Conservation (phyloP, 2,113 vertebrate species). For the Callopanchax toddi region DNA sequence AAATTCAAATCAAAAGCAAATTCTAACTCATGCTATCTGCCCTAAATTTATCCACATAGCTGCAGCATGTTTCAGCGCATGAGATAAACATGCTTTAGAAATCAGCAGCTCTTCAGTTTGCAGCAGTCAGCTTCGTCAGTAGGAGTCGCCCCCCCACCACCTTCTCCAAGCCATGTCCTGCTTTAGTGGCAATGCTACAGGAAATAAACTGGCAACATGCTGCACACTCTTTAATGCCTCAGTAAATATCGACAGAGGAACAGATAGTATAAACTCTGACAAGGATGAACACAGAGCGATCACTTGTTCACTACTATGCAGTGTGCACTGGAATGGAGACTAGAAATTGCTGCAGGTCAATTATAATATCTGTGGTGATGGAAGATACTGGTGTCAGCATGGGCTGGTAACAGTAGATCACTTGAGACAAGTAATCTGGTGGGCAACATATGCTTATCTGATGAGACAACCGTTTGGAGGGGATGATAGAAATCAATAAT, state of each 20-base stretch:
- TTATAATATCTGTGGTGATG: conserved; percentile 60
- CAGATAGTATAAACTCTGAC: conserved; percentile 73
- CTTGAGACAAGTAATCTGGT: conserved; percentile 53
- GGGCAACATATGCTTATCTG: conserved; percentile 53
- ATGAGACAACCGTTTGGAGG: conserved; percentile 50
- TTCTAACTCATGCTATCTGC: conserved; percentile 10
- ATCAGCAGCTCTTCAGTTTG: conserved; percentile 35
- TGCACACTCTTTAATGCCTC: conserved; percentile 66
- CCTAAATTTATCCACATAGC: conserved; percentile 13
- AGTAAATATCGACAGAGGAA: conserved; percentile 73
- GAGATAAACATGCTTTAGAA: conserved; percentile 19
- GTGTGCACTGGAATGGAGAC: conserved; percentile 49
- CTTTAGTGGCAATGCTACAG: conserved; percentile 57
- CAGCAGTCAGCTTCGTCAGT: conserved; percentile 39
- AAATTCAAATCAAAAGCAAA: conserved; percentile 10
- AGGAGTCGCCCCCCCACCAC: conserved; percentile 12
- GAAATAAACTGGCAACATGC: conserved; percentile 61
- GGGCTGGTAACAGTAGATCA: conserved; percentile 61
- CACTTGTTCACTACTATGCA: conserved; percentile 44
- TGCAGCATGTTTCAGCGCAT: neutral
- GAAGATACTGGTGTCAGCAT: conserved; percentile 62
- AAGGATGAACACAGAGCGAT: conserved; percentile 48
- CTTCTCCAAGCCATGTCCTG: conserved; percentile 32
- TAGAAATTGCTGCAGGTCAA: conserved; percentile 66
- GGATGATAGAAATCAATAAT: conserved; percentile 10